These are phyloP conservation scores for Petrolisthes manimaculis DNA, from an alignment of 2,888 invertebrate genomes.

Conservation along the genomic window DNA sequence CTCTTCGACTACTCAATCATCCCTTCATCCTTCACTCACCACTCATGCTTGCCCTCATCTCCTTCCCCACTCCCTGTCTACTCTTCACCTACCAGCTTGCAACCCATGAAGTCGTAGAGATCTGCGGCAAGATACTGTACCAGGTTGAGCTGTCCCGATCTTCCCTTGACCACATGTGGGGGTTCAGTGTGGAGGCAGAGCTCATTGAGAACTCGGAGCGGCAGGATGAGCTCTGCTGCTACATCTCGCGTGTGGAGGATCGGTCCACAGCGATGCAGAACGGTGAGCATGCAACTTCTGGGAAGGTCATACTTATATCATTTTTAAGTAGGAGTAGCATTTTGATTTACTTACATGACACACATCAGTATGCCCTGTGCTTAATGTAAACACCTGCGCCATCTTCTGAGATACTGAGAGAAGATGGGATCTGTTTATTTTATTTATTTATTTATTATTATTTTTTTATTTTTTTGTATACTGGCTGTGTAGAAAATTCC, in stretches of 20 bases:
- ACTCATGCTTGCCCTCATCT: not conserved
- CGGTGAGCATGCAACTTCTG: conserved; percentile 75
- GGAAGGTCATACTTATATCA: too few relatives aligned
- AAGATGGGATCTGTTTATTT: too few relatives aligned
- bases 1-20: not conserved
- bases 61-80: too few relatives aligned
- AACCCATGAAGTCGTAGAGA: conserved; percentile 94
- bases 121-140: conserved; percentile 95
- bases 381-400: too few relatives aligned
- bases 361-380: too few relatives aligned
- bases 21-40: not conserved
- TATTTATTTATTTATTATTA: too few relatives aligned
- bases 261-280: conserved; percentile 96
- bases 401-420: too few relatives aligned
- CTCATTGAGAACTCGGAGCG: conserved; percentile 95
- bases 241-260: conserved; percentile 95
- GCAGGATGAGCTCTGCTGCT: conserved; percentile 96
- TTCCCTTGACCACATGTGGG: conserved; percentile 96
- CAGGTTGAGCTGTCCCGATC: conserved; percentile 93
- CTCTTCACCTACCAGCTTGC: conserved; percentile 77
- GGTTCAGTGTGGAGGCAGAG: conserved; percentile 97
- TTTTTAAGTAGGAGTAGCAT: too few relatives aligned
- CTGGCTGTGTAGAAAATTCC: not conserved
- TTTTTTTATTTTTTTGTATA: too few relatives aligned
- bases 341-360: too few relatives aligned